These are phyloP conservation scores for Phalera bucephala DNA, from an alignment of 2,888 invertebrate species.

Conservation along the genomic window DNA sequence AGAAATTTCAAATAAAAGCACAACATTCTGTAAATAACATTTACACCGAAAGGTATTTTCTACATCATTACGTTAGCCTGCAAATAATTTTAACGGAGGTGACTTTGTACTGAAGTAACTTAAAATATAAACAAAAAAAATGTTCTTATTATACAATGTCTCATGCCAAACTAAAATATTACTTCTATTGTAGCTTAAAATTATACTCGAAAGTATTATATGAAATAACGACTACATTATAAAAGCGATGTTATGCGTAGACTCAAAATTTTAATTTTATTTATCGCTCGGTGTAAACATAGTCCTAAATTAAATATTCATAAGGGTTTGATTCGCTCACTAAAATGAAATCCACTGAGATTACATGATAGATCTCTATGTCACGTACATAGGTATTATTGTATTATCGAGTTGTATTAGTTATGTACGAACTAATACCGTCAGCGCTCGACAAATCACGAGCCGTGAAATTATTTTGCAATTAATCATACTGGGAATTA, in stretches of 20 bases:
- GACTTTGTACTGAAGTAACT: too few relatives aligned
- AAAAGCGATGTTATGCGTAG: slow-evolving; percentile 13
- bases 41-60: too few relatives aligned
- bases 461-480: slow-evolving; percentile 1
- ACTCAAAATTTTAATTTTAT: slow-evolving; percentile 32
- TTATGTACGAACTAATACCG: slow-evolving; percentile 15
- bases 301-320: slow-evolving; percentile 55
- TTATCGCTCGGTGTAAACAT: too few relatives aligned
- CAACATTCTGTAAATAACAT: too few relatives aligned
- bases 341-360: slow-evolving; percentile 50
- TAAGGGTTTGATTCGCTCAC: slow-evolving; percentile 48
- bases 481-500: neutral
- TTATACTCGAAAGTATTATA: too few relatives aligned
- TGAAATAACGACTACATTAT: slow-evolving; percentile 12
- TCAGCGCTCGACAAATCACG: slow-evolving; percentile 9
- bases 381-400: slow-evolving; percentile 31
- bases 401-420: slow-evolving; percentile 28
- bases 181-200: too few relatives aligned
- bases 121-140: too few relatives aligned
- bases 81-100: too few relatives aligned
- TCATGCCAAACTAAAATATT: too few relatives aligned
- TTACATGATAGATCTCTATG: slow-evolving; percentile 42
- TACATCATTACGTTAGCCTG: too few relatives aligned
- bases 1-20: too few relatives aligned
- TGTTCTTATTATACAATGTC: too few relatives aligned